Conservation (phyloP, 1,140 invertebrate genomes). For the Glossosoma conforme region DNA sequence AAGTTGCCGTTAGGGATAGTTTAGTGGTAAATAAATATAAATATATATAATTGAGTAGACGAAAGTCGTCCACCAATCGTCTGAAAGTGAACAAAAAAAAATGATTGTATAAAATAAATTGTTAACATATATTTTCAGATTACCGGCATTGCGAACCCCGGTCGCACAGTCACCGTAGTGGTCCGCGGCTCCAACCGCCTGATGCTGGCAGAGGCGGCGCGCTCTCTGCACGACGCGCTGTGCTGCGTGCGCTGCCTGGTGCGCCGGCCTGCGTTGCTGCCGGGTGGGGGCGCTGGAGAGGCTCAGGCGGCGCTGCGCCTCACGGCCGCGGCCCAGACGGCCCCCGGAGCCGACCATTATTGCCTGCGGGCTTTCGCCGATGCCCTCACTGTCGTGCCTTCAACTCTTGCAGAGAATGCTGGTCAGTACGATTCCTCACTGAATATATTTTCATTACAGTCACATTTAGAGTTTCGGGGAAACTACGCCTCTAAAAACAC, state of each 20-base stretch:
- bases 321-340: conserved; percentile 74
- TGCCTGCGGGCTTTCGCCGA: conserved; percentile 93
- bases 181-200: conserved; percentile 97
- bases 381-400: conserved; percentile 95
- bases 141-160: conserved; percentile 84
- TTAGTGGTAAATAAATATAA: too few species aligned
- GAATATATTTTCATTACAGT: too few species aligned
- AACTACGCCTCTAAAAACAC: too few species aligned
- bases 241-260: conserved; percentile 97
- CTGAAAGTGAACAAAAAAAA: too few species aligned
- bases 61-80: too few species aligned
- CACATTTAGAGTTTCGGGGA: too few species aligned
- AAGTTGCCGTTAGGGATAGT: too few species aligned
- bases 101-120: too few species aligned
- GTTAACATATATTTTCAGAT: conserved; percentile 59
- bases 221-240: conserved; percentile 96
- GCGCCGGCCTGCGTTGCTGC: conserved; percentile 83
- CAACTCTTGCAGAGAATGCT: conserved; percentile 98
- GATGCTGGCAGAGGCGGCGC: conserved; percentile 89
- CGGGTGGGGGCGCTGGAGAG: conserved; percentile 96
- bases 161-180: conserved; percentile 88
- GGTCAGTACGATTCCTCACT: conserved; percentile 40
- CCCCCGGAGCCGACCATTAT: conserved; percentile 91
- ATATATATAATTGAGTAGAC: too few species aligned
- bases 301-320: conserved; percentile 87